Base-by-base conservation (phyloP, 2,113 vertebrate genomes). In the Calidris pugnax region DNA sequence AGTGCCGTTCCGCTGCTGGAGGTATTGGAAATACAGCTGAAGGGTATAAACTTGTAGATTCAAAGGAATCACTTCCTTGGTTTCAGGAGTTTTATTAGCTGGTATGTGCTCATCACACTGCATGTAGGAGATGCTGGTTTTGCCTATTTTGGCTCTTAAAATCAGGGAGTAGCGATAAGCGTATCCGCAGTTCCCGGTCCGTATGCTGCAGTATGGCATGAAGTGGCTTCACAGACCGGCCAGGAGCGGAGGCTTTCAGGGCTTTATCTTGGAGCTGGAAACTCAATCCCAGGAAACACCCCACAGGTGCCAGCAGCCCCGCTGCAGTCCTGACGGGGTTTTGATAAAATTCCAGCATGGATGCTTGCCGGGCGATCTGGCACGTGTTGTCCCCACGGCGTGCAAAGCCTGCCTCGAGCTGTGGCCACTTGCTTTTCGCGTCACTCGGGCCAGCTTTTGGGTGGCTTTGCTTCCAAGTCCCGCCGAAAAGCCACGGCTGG, bases 351-450 rank as follows among this genome's bases (percentile, higher is more conserved):
- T 92, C 86, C 92, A 55, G 32, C 0, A 0, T 1, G 19, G 41
- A 45, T 72, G 23, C 1, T 6, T 8, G 28, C 15, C 2, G 30
- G 24, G 24, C 0, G 0, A 82, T 60, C 73, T 79, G 66, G 28
- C 27, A 10, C 18, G 9, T 3, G 9, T 4, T 4, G 0, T 39
- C 0, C 6, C 47, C 1, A 0, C 47, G 62, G n/a, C 0, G 0
- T 0, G 0, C 41, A 91, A 91, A 87, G 55, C 30, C 21, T 0
- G 1, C 45, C 79, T 76, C 12, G 28, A 57, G 53, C 64, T 1
- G 9, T 2, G 3, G 35, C 33, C 0, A 0, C 18, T 72, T 68
- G 59, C 79, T 84, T 86, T 69, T 73, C 2, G 1, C 8, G 11
- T 79, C 8, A n/a, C 53, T 78, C 16, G 32, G 57, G 69, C 51